Conservation (phyloP, 2,888 invertebrate genomes). For the Orthosia gracilis region DNA sequence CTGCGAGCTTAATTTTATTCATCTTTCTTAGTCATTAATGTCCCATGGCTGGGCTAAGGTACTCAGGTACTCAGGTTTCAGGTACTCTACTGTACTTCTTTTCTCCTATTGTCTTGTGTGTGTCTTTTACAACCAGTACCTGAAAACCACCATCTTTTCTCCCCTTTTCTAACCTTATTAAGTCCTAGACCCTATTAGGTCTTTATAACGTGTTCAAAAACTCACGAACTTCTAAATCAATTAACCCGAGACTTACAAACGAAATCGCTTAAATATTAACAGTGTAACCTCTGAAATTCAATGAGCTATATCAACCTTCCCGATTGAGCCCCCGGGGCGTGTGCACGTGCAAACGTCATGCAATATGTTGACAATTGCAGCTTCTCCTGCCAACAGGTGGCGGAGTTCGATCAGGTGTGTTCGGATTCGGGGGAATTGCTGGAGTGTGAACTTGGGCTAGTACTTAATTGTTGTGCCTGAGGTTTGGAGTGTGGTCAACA, state of each 20-base stretch:
- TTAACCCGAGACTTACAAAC: conserved; percentile 23
- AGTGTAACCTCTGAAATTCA: conserved; percentile 46
- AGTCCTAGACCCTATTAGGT: too few species aligned
- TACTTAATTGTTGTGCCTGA: conserved; percentile 11
- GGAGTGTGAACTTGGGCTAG: conserved; percentile 21
- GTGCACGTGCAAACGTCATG: conserved; percentile 68
- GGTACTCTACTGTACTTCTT: too few species aligned
- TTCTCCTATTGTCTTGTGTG: too few species aligned
- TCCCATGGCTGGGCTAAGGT: too few species aligned
- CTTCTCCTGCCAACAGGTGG: conserved; percentile 76
- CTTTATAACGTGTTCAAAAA: background rate
- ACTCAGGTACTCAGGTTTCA: too few species aligned
- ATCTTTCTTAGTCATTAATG: too few species aligned
- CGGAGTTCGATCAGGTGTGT: conserved; percentile 53
- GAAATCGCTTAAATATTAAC: conserved; percentile 53
- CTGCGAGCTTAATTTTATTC: too few species aligned
- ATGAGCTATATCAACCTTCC: conserved; percentile 63
- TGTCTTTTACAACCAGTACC: background rate
- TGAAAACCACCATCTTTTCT: background rate
- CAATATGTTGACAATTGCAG: conserved; percentile 75
- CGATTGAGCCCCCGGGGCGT: conserved; percentile 66
- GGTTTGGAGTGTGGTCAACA: background rate
- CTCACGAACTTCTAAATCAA: conserved; percentile 32
- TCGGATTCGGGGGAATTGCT: conserved; percentile 39
- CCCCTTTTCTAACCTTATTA: too few species aligned